These are phyloP conservation scores for Poecilia velifera DNA, from an alignment of 2,797 vertebrate species.

Conservation along the genomic window DNA sequence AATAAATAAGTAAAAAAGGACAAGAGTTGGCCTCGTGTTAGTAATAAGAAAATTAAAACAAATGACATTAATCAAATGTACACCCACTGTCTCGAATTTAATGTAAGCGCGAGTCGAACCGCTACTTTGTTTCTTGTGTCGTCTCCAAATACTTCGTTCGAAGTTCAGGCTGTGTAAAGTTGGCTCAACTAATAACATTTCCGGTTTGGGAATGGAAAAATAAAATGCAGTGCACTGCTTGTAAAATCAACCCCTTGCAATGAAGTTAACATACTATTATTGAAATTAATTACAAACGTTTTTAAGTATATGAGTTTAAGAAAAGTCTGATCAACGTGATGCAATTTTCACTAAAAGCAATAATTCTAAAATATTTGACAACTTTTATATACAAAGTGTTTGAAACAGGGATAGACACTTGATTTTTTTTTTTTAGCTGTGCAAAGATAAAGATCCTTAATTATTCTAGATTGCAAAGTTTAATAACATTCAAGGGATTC, in stretches of 20 bases:
- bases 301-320: background rate
- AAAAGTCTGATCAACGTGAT: background rate
- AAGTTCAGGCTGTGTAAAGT: constrained; percentile 2
- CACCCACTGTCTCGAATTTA: background rate
- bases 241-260: background rate
- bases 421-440: background rate
- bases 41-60: background rate
- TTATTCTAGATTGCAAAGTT: background rate
- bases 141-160: background rate
- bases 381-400: background rate
- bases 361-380: background rate
- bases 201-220: constrained; percentile 27
- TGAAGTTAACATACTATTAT: background rate
- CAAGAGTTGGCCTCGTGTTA: background rate
- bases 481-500: background rate
- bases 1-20: background rate
- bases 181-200: background rate
- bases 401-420: background rate
- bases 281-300: background rate
- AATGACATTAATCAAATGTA: background rate
- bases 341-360: background rate
- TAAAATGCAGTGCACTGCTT: constrained; percentile 21
- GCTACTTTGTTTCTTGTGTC: accelerated
- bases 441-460: background rate
- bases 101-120: accelerated